Conservation (phyloP, 2,888 invertebrate species). For the Auanema freiburgensis region DNA sequence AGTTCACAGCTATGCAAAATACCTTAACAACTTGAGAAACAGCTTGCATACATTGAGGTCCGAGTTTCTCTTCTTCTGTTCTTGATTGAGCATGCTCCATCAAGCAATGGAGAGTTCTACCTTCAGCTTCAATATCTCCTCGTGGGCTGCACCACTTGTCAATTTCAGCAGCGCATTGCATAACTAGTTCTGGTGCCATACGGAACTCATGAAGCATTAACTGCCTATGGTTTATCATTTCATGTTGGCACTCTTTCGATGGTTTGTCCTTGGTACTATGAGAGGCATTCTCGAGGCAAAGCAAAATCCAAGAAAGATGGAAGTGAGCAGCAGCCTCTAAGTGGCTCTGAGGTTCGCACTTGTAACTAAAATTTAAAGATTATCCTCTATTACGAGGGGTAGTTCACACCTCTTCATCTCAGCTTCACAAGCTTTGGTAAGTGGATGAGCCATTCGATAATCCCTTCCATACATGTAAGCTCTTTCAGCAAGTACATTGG, state of each 20-base stretch:
- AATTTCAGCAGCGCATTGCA: conserved; percentile 74
- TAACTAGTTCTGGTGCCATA: conserved; percentile 87
- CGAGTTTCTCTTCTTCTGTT: conserved; percentile 48
- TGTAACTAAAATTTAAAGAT: conserved; percentile 68
- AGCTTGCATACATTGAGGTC: conserved; percentile 51
- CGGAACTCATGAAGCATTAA: conserved; percentile 86
- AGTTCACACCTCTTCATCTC: conserved; percentile 31
- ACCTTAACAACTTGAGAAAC: conserved; percentile 43
- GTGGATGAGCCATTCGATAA: conserved; percentile 84
- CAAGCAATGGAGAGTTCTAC: conserved; percentile 89
- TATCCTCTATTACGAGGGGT: background rate
- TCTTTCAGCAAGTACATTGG: conserved; percentile 80
- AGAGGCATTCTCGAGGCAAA: conserved; percentile 79
- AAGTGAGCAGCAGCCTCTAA: conserved; percentile 69
- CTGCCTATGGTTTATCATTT: conserved; percentile 86
- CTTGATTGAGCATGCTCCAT: conserved; percentile 70
- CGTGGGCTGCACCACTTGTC: conserved; percentile 71
- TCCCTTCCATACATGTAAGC: conserved; percentile 87
- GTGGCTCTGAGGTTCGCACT: conserved; percentile 73
- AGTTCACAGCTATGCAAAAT: background rate
- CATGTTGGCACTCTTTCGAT: conserved; percentile 79
- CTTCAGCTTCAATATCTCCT: conserved; percentile 71
- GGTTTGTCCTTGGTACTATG: conserved; percentile 47
- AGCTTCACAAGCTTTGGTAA: conserved; percentile 70
- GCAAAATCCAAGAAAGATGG: conserved; percentile 72